Conservation (phyloP, 2,888 invertebrate species). For the Nebria brevicollis region DNA sequence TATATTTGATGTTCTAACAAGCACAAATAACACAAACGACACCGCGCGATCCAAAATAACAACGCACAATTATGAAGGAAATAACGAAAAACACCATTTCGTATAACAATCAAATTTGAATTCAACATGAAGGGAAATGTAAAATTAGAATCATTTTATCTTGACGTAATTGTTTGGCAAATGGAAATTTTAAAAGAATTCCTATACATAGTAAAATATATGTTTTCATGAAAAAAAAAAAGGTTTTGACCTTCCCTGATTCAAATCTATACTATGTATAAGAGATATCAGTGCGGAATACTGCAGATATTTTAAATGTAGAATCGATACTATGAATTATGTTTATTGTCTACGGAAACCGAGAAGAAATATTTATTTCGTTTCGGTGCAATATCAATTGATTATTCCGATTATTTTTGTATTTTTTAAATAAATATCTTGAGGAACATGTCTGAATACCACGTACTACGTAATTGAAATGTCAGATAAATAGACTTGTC, state of each 20-base stretch:
- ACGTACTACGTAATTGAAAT: conserved; percentile 10
- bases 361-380: conserved; percentile 7
- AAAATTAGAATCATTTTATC: conserved; percentile 20
- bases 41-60: neutral
- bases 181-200: conserved; percentile 23
- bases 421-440: too few species aligned
- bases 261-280: too few species aligned
- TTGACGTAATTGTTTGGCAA: conserved; percentile 10
- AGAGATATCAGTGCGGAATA: too few species aligned
- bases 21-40: conserved; percentile 8
- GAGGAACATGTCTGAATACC: neutral
- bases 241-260: too few species aligned
- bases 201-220: too few species aligned
- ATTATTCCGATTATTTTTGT: neutral
- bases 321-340: conserved; percentile 39
- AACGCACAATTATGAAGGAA: neutral
- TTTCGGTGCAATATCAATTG: neutral
- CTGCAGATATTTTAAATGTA: conserved; percentile 25
- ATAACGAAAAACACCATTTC: neutral
- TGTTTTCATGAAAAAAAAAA: too few species aligned
- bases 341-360: conserved; percentile 35
- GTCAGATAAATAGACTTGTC: neutral
- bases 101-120: neutral
- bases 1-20: conserved; percentile 4
- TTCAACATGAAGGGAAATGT: neutral